Evolutionary conservation across 1,140 invertebrate genomes (phyloP).

Genomic region (Drosophila sturtevanti): DNA sequence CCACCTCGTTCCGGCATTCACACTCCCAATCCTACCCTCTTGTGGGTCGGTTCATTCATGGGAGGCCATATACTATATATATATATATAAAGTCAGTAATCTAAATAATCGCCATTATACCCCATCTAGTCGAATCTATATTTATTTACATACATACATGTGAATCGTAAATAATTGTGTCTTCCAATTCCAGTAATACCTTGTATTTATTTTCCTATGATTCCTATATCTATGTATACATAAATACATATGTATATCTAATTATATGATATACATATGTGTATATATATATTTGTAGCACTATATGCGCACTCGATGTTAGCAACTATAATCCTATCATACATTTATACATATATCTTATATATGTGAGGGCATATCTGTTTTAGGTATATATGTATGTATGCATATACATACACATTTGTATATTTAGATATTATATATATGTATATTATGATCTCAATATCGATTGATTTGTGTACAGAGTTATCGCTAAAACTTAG

Average conservation of each 20-base stretch:
- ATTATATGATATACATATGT: slow-evolving; percentile 1
- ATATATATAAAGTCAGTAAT: not conserved
- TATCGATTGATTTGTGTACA: not conserved
- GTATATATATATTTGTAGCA: not conserved
- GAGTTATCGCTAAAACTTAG: not conserved
- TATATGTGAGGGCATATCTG: too few species aligned
- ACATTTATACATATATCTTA: not conserved
- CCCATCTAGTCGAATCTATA: not conserved
- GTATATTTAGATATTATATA: not conserved
- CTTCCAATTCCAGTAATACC: not conserved
- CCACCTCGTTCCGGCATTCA: too few species aligned
- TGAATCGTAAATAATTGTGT: slow-evolving; percentile 8
- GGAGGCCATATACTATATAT: too few species aligned
- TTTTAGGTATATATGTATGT: not conserved
- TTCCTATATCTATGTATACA: not conserved
- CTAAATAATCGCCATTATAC: not conserved
- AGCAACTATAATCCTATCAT: not conserved
- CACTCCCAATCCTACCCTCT: too few species aligned
- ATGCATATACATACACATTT: too few species aligned
- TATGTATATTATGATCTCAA: not conserved
- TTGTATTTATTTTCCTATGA: not conserved
- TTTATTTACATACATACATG: not conserved
- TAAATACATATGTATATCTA: not conserved
- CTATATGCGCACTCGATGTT: slow-evolving; percentile 3
- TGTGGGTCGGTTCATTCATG: not conserved